A percentile compares a stretch with the other conserved stretches of the same genome.
phyloP scores from a whole-genome alignment of 2,888 invertebrate species.

The Stenolophus ochropezus region DNA sequence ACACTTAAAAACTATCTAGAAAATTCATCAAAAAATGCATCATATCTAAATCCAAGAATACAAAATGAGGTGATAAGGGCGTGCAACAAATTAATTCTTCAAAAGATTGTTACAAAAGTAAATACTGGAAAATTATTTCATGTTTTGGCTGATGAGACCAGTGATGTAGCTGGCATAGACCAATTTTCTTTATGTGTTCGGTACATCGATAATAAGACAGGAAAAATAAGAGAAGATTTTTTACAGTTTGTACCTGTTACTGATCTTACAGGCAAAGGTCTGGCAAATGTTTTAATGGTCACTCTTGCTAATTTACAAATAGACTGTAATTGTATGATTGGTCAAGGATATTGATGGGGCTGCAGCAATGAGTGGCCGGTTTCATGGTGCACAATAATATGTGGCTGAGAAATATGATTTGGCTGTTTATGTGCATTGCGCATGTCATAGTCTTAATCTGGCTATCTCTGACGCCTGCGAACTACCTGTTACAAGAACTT shows the following conservation, averaged over 20 bases:
- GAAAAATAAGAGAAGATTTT: constrained; percentile 56
- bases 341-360: constrained; percentile 63
- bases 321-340: constrained; percentile 59
- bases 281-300: constrained; percentile 61
- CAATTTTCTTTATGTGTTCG: constrained; percentile 30
- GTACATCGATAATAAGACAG: constrained; percentile 8
- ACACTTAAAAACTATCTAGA: constrained; percentile 61
- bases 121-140: constrained; percentile 58
- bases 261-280: constrained; percentile 61
- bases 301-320: constrained; percentile 61
- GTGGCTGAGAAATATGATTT: constrained; percentile 57
- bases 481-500: neutral
- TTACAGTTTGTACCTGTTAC: constrained; percentile 63
- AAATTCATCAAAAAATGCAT: constrained; percentile 55
- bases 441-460: constrained; percentile 59
- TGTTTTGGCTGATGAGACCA: constrained; percentile 63
- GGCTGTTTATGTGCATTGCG: constrained; percentile 64
- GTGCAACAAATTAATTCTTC: constrained; percentile 50
- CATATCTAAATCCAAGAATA: constrained; percentile 61
- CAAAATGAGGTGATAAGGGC: constrained; percentile 63
- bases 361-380: constrained; percentile 61
- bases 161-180: constrained; percentile 61
- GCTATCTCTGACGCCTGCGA: neutral
- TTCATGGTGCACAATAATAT: constrained; percentile 61
- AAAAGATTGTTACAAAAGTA: constrained; percentile 59